A percentile compares a stretch with the other conserved stretches of the same genome.
phyloP scores from a whole-genome alignment of 2,797 vertebrate genomes.

The Pogoniulus pusillus region DNA sequence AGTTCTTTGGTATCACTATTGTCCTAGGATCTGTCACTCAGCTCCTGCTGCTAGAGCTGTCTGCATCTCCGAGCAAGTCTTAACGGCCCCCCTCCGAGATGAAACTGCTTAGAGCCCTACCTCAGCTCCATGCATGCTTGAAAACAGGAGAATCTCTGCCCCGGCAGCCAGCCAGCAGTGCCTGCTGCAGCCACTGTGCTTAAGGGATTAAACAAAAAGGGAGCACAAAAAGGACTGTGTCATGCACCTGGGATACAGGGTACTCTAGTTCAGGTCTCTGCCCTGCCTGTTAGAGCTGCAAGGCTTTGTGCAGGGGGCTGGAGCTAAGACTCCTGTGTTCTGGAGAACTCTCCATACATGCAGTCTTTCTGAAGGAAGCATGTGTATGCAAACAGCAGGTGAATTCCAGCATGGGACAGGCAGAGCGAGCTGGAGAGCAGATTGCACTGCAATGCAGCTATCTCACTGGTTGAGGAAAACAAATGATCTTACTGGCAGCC shows the following conservation, averaged over 20 bases:
- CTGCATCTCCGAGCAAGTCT: background rate
- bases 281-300: background rate
- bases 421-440: background rate
- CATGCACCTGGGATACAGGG: background rate
- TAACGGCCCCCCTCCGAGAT: background rate
- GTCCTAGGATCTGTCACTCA: background rate
- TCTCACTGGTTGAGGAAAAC: background rate
- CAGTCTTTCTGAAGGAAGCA: background rate
- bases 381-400: background rate
- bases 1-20: background rate
- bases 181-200: background rate
- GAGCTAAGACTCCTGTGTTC: background rate
- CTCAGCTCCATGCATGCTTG: background rate
- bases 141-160: background rate
- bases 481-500: background rate
- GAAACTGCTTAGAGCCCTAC: background rate
- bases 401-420: background rate
- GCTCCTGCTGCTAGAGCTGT: background rate
- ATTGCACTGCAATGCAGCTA: background rate
- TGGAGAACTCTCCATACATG: background rate
- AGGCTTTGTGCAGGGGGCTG: background rate
- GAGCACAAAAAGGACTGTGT: background rate
- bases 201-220: accelerated
- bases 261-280: background rate
- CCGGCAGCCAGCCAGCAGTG: background rate